A percentile compares a stretch with the other conserved stretches of the same genome.
Conservation (phyloP, 2,113 vertebrate species). For the Arenaria interpres region DNA sequence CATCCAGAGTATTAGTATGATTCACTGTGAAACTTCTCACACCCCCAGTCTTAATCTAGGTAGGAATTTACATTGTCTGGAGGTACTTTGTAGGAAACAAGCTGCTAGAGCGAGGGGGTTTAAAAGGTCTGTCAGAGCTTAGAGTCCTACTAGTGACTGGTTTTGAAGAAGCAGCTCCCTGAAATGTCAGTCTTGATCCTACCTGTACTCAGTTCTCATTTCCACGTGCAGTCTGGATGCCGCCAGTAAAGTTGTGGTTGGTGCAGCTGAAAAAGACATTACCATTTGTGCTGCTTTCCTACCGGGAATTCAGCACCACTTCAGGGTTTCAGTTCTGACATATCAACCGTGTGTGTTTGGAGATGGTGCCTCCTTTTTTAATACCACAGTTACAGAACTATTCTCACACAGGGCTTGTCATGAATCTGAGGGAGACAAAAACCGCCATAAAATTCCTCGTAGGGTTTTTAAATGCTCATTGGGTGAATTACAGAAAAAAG, state of each 20-base stretch:
- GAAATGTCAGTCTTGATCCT: neutral
- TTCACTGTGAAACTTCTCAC: neutral
- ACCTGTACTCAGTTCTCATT: neutral
- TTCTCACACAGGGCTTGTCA: neutral
- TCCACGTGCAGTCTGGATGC: neutral
- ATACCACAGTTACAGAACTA: too few relatives aligned
- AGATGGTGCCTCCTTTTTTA: neutral
- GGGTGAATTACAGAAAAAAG: neutral
- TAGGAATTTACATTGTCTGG: neutral
- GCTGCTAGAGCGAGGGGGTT: neutral
- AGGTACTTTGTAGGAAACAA: slow-evolving; percentile 6
- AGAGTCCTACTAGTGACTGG: neutral
- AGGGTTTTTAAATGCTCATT: neutral
- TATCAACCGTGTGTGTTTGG: neutral
- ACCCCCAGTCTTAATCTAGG: neutral
- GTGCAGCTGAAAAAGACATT: neutral
- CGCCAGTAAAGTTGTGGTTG: neutral
- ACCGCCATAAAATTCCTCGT: neutral
- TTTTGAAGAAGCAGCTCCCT: neutral
- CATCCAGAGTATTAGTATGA: neutral
- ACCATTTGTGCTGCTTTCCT: neutral
- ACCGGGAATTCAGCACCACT: neutral
- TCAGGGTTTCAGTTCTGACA: neutral
- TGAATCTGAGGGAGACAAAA: neutral
- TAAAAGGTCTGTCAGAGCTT: neutral